Base-by-base conservation (phyloP, 2,797 vertebrate genomes). In the Gastrophryne carolinensis region DNA sequence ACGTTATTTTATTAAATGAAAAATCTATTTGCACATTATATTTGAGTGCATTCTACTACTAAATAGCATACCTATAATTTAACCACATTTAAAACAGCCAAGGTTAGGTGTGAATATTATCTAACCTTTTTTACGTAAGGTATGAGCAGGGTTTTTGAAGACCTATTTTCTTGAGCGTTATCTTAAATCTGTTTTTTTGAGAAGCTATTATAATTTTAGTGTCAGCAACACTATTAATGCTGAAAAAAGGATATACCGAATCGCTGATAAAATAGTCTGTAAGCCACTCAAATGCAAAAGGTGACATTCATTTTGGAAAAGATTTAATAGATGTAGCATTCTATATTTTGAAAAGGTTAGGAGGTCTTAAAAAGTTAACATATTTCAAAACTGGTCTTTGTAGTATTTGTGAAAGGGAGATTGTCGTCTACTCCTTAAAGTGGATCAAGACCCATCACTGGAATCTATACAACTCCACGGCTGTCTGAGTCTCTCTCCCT, bases 131-230 rank as follows among this genome's bases (percentile, higher is more conserved):
- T 56, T n/a, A 56, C 56, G 11, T 27, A 17, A 68, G 30, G 34
- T 29, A n/a, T n/a, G n/a, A n/a, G n/a, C n/a, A n/a, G n/a, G n/a
- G 23, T 37, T 68, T 56, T 24, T 56, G 29, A 56, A 68, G 56
- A 41, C 50, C 65, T 56, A 56, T 69, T 44, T 69, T 69, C 52
- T 41, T 37, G 54, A 69, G 66, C 39, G 32, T 69, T 41, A 69
- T 54, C 49, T 50, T 34, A 54, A 67, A 53, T 49, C 41, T 11
- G 17, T 5, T n/a, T 41, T 39, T 37, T 24, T 69, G 24, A 39
- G 34, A 44, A 57, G 66, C 13, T 41, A 57, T 44, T 57, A 54
- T 39, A 13, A 67, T 29, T 35, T 35, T 30, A 13, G 50, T 56
- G 52, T 69, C 52, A 69, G 37, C 52, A 9, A 56, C 21, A 26